Base-by-base conservation (phyloP, 2,888 invertebrate genomes). In the Tortricodes alternella region DNA sequence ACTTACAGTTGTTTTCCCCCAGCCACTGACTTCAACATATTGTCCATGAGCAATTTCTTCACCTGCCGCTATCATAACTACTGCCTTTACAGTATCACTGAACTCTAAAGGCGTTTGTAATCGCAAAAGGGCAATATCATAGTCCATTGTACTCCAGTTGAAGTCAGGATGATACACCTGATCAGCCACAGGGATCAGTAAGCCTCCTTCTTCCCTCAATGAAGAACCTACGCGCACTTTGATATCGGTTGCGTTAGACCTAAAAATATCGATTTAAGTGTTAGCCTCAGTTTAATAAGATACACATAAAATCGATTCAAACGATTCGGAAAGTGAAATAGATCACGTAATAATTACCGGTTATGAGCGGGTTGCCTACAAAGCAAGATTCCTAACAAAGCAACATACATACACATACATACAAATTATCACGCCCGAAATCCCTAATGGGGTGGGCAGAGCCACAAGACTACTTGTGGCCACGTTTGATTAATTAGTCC, bases 81-180 rank as follows among this genome's bases (percentile, higher is more conserved):
- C 83, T 0, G 89, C 74, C 34, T 81, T 76, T 0, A 92, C 86
- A 0, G 71, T 78, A 0, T 83, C 79, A 58, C 73, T 85, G 55
- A 90, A 92, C n/a, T 70, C 63, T 29, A 94, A 77, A 1, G 91
- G 85, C 6, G 78, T 80, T 0, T 84, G 63, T 0, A 94, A 76
- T 78, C 92, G 87, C 5, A 94, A 64, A 0, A 94, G 66, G 0
- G 93, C 93, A 24, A 93, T 85, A 49, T 94, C 94, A 53, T 85
- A 92, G 57, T 94, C 93, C 73, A 92, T 92, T n/a, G 80, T 80
- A 0, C 67, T 64, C 48, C 77, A 88, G 9, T 82, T 78, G 65
- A 92, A 94, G 5, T 83, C 74, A 8, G 91, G 85, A 61, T 94
- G 93, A 53, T 84, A 83, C 1, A 85, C 66, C 5, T 93, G 70